Conservation (phyloP, 2,888 invertebrate species). For the Dione vanillae region DNA sequence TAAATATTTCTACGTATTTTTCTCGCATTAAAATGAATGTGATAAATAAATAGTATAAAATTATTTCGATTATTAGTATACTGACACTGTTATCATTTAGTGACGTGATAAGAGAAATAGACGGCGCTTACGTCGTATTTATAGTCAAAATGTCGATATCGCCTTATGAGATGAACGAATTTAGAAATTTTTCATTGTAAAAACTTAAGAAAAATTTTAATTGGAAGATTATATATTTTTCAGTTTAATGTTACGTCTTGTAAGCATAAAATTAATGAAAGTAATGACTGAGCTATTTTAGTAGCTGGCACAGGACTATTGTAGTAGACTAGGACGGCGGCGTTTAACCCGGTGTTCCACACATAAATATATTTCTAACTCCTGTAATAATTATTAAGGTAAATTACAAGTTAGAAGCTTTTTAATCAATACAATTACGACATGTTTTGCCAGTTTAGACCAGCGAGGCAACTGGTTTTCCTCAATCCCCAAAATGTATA, state of each 20-base stretch:
- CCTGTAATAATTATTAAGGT: too few relatives aligned
- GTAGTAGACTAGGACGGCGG: too few relatives aligned
- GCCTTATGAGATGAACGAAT: background rate
- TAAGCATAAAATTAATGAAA: too few relatives aligned
- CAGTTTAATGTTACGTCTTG: background rate
- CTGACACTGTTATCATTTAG: slow-evolving; percentile 21
- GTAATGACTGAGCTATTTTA: too few relatives aligned
- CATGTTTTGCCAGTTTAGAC: too few relatives aligned
- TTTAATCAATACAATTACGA: too few relatives aligned
- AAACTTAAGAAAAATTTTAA: background rate
- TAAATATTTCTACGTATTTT: background rate
- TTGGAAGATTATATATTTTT: background rate
- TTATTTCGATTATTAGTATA: slow-evolving; percentile 30
- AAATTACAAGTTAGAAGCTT: too few relatives aligned
- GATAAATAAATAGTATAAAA: background rate
- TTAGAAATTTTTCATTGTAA: background rate
- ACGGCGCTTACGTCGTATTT: slow-evolving; percentile 10
- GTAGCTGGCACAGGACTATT: too few relatives aligned
- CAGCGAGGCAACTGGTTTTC: too few relatives aligned
- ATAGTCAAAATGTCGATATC: background rate
- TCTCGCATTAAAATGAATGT: background rate
- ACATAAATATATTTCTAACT: too few relatives aligned
- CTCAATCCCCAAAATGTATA: too few relatives aligned
- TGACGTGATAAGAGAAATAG: slow-evolving; percentile 16
- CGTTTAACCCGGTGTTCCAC: too few relatives aligned